Base-by-base conservation (phyloP, 2,113 vertebrate genomes). In the Phyllostomus hastatus region DNA sequence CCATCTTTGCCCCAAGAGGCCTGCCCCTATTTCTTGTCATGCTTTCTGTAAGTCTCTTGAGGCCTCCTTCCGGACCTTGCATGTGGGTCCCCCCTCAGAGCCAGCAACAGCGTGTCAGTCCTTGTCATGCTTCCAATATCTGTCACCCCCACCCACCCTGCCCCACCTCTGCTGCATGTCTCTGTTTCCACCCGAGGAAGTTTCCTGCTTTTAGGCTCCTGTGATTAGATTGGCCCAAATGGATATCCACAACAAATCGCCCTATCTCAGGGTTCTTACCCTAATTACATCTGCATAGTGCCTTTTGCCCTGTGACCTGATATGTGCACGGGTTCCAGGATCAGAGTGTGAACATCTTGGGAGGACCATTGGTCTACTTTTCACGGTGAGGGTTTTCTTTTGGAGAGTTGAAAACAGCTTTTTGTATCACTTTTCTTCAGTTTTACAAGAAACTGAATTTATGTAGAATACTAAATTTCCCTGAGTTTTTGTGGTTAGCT, bases 361-460 rank as follows among this genome's bases (percentile, higher is more conserved):
- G 7, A 84, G 41, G 59, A 26, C 20, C 57, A 81, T 54, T 59
- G 35, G 61, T 28, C 7, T 82, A 50, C 48, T 52, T 90, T 0
- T 76, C 70, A 33, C 14, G 66, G 17, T 79, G 64, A 83, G n/a
- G 26, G 17, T 14, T 48, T 87, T 88, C 64, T 78, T 64, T 41
- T n/a, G 16, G 4, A 41, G 5, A 24, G n/a, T 9, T 82, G 16
- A 69, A 85, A 81, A 91, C 9, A 90, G 9, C 43, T 86, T 57
- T 75, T 82, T 82, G 2, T 5, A 78, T 87, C 33, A 50, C 20
- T 86, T 76, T 91, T 67, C 17, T 70, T 87, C 31, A 84, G 57
- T 84, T 95, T 89, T 81, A 61, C 28, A 85, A 57, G 41, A 7
- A 43, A 43, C 61, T 88, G 90, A 31, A 88, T 80, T 92, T 79